Conservation (phyloP, 2,888 invertebrate genomes). For the Alcis repandata region DNA sequence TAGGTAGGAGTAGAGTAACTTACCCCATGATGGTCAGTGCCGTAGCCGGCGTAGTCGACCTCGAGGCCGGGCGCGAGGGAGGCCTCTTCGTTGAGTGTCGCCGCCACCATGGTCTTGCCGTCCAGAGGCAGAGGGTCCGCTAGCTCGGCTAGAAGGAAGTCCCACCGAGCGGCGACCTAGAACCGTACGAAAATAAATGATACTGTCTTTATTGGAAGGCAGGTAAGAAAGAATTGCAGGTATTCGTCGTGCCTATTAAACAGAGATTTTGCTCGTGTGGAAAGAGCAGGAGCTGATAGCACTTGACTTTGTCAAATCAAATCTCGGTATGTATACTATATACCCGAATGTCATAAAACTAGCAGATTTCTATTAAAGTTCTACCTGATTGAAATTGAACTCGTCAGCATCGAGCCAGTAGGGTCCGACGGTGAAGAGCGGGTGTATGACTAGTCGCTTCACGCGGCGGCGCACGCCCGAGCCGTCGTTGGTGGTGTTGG, state of each 20-base stretch:
- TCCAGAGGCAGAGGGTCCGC: conserved; percentile 70
- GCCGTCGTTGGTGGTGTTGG: conserved; percentile 68
- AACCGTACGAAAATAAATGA: conserved; percentile 2
- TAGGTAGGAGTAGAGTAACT: conserved; percentile 37
- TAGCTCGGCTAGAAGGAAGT: conserved; percentile 76
- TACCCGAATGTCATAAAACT: not conserved
- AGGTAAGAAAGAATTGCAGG: not conserved
- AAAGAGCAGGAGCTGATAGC: too few species aligned
- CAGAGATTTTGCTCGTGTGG: too few species aligned
- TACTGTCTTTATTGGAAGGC: not conserved
- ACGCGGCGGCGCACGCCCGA: conserved; percentile 63
- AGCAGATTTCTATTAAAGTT: not conserved
- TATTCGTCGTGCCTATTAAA: too few species aligned
- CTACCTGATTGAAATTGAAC: conserved; percentile 69
- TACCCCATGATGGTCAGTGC: conserved; percentile 76
- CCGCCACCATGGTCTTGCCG: conserved; percentile 66
- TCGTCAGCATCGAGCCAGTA: conserved; percentile 74
- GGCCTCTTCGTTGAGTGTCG: conserved; percentile 60
- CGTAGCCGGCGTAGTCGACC: conserved; percentile 75
- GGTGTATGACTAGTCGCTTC: conserved; percentile 74
- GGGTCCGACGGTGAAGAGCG: conserved; percentile 77
- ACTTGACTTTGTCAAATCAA: too few species aligned
- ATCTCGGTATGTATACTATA: too few species aligned
- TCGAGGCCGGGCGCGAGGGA: conserved; percentile 52
- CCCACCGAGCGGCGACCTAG: conserved; percentile 78